These are phyloP conservation scores for Steromphala cineraria DNA, from an alignment of 2,888 invertebrate species.

Conservation along the genomic window DNA sequence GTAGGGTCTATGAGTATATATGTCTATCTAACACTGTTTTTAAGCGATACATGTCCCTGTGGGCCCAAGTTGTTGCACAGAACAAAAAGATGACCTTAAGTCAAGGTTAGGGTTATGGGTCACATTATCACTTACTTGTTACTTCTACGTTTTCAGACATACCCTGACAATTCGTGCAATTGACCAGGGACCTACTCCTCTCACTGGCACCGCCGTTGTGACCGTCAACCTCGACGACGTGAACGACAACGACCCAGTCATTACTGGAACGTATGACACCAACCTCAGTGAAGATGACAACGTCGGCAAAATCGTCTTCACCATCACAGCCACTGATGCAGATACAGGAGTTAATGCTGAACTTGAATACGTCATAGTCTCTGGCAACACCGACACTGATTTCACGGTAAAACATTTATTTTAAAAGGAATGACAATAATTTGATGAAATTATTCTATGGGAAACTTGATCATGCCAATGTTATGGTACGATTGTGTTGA, in stretches of 20 bases:
- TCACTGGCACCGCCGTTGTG: slow-evolving; percentile 53
- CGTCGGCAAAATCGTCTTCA: slow-evolving; percentile 49
- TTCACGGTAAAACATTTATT: slow-evolving; percentile 41
- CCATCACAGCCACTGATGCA: slow-evolving; percentile 54
- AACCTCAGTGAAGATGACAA: slow-evolving; percentile 52
- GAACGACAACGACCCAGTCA: slow-evolving; percentile 63
- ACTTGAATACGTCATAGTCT: slow-evolving; percentile 50
- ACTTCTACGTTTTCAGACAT: slow-evolving; percentile 46
- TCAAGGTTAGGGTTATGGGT: too few relatives aligned
- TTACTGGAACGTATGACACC: slow-evolving; percentile 49
- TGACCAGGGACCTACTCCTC: slow-evolving; percentile 37
- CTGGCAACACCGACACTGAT: slow-evolving; percentile 56
- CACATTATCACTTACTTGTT: too few relatives aligned
- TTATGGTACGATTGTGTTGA: too few relatives aligned
- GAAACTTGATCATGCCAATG: too few relatives aligned
- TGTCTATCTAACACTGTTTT: too few relatives aligned
- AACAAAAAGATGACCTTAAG: too few relatives aligned
- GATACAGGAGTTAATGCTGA: slow-evolving; percentile 55
- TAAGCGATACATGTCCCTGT: too few relatives aligned
- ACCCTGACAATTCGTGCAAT: slow-evolving; percentile 50
- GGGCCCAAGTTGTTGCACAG: too few relatives aligned
- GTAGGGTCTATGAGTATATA: too few relatives aligned
- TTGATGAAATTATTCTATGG: too few relatives aligned
- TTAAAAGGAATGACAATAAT: too few relatives aligned
- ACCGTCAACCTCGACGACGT: slow-evolving; percentile 56